Percentiles rank a stretch among this genome's conserved stretches.
phyloP scores from a whole-genome alignment of 2,113 vertebrate species.

The Fukomys damarensis region DNA sequence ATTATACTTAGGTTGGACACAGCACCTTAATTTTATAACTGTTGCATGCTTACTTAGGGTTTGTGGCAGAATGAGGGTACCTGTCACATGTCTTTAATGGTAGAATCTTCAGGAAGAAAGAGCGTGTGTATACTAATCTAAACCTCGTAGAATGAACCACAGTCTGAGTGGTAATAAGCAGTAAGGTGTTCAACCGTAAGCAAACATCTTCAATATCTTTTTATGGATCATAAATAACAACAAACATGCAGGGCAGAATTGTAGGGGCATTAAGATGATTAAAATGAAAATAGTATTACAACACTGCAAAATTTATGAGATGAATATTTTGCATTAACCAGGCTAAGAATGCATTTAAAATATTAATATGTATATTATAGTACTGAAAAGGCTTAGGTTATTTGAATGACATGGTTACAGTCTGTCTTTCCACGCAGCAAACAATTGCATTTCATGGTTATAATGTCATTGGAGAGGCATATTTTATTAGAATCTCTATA shows the following conservation, averaged over 20 bases:
- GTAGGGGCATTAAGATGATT: slow-evolving; percentile 44
- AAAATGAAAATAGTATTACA: slow-evolving; percentile 56
- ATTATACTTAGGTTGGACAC: slow-evolving; percentile 28
- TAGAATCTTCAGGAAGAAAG: not conserved
- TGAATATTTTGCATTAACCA: slow-evolving; percentile 54
- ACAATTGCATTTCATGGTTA: slow-evolving; percentile 55
- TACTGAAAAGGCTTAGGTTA: slow-evolving; percentile 27
- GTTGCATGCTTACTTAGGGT: not conserved
- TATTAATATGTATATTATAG: slow-evolving; percentile 45
- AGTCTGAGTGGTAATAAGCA: not conserved
- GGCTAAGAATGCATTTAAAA: slow-evolving; percentile 58
- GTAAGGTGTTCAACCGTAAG: not conserved
- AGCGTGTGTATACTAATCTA: not conserved
- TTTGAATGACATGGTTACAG: slow-evolving; percentile 57
- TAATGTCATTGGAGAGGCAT: slow-evolving; percentile 36
- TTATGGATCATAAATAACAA: slow-evolving; percentile 57
- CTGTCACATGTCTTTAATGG: not conserved
- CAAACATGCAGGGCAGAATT: slow-evolving; percentile 49
- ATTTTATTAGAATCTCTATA: slow-evolving; percentile 40
- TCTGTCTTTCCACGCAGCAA: slow-evolving; percentile 44
- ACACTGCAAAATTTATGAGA: slow-evolving; percentile 61
- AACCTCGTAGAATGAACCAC: not conserved
- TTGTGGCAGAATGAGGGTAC: not conserved
- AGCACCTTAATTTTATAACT: slow-evolving; percentile 22
- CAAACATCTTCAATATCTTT: not conserved